These are phyloP conservation scores for Oreocharis arfaki DNA, from an alignment of 2,113 vertebrate species.

Conservation along the genomic window DNA sequence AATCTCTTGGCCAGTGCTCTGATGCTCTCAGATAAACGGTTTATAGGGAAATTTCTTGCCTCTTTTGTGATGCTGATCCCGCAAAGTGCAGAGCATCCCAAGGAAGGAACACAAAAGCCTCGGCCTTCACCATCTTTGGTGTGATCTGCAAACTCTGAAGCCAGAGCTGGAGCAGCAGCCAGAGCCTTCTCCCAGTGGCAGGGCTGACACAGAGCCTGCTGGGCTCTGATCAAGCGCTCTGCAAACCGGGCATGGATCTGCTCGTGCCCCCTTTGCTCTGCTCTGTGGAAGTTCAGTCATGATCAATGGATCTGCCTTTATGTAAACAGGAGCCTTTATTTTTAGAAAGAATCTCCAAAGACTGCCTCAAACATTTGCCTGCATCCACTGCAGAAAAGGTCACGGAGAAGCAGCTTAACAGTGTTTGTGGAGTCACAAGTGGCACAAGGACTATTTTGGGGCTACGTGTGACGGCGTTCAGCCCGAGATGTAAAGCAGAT, in stretches of 20 bases:
- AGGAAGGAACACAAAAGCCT: background rate
- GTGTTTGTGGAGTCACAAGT: background rate
- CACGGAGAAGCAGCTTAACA: slow-evolving; percentile 35
- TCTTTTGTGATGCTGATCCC: background rate
- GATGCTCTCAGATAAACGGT: background rate
- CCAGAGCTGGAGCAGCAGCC: background rate
- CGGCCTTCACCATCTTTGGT: background rate
- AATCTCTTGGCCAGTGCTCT: background rate
- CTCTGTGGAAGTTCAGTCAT: background rate
- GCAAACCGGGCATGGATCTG: background rate
- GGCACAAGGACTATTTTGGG: slow-evolving; percentile 35
- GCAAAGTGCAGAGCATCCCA: background rate
- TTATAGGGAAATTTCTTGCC: background rate
- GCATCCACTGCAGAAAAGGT: slow-evolving; percentile 38
- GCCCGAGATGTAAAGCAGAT: background rate
- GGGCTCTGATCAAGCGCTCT: background rate
- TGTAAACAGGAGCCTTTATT: slow-evolving; percentile 47
- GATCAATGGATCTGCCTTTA: slow-evolving; percentile 25
- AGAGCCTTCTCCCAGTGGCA: background rate
- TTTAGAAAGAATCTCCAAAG: slow-evolving; percentile 58
- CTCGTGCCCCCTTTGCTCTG: background rate
- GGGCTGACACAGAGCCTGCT: background rate
- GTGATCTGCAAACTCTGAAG: background rate
- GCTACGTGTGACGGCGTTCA: background rate
- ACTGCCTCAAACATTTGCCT: slow-evolving; percentile 43